Evolutionary conservation across 2,113 vertebrate genomes (phyloP).

Genomic region (Pardalotus punctatus): DNA sequence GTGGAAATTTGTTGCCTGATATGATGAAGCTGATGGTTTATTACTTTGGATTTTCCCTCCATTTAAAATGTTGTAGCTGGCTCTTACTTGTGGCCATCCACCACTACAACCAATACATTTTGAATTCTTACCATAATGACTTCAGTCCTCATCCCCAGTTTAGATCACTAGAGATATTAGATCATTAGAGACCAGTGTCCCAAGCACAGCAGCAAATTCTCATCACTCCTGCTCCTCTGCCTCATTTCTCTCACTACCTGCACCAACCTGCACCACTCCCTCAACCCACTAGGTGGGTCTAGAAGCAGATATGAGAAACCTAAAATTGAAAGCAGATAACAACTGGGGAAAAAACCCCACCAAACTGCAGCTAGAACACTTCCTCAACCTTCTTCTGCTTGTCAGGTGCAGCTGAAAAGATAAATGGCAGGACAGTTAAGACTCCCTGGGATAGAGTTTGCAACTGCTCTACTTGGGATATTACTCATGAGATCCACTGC

Average conservation of each 20-base stretch:
- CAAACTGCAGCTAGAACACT: background rate
- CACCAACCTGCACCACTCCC: background rate
- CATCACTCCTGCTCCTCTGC: background rate
- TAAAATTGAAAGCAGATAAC: background rate
- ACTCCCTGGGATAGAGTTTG: background rate
- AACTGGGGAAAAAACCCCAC: rapidly evolving
- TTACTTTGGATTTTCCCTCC: background rate
- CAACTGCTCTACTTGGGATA: background rate
- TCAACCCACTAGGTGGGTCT: background rate
- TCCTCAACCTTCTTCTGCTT: background rate
- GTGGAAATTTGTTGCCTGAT: background rate
- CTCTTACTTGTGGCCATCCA: background rate
- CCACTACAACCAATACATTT: background rate
- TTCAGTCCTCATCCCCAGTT: background rate
- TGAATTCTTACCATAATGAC: background rate
- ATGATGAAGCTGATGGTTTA: background rate
- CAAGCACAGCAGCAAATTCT: background rate
- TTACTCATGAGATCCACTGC: background rate
- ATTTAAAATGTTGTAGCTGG: background rate
- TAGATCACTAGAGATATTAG: background rate
- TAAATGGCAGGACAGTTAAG: background rate
- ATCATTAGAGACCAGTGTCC: background rate
- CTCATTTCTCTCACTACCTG: background rate
- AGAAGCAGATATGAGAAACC: background rate
- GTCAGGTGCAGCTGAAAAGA: background rate